Conservation (phyloP, 2,888 invertebrate species). For the Imbricaverruca yamaguchii region DNA sequence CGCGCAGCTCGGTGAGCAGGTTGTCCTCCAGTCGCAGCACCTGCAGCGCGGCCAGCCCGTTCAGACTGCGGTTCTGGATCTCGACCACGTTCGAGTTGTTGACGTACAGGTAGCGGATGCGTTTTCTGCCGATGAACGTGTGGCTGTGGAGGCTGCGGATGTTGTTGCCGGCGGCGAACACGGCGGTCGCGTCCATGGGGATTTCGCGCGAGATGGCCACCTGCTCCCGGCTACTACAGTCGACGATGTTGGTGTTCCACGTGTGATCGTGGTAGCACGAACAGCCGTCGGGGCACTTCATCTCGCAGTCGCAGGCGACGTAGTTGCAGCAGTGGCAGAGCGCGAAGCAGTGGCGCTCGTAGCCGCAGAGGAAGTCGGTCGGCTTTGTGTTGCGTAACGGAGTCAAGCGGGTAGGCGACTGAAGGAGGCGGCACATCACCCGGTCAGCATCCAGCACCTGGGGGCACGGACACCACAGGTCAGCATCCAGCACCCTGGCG, state of each 20-base stretch:
- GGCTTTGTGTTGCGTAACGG: conserved; percentile 42
- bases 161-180: conserved; percentile 86
- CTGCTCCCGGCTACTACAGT: conserved; percentile 75
- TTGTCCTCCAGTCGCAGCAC: conserved; percentile 83
- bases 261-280: conserved; percentile 90
- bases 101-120: conserved; percentile 74
- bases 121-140: conserved; percentile 84
- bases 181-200: conserved; percentile 92
- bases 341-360: conserved; percentile 87
- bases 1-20: conserved; percentile 65
- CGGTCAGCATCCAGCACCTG: conserved; percentile 37
- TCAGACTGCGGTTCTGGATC: conserved; percentile 83
- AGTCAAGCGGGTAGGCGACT: neutral
- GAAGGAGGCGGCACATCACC: conserved; percentile 30
- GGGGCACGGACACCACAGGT: too few relatives aligned
- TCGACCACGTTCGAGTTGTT: conserved; percentile 80
- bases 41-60: conserved; percentile 68
- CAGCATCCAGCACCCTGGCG: conserved; percentile 35
- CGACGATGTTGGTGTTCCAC: conserved; percentile 87
- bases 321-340: conserved; percentile 94
- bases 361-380: conserved; percentile 83
- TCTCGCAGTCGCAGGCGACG: conserved; percentile 94
- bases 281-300: conserved; percentile 90
- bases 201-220: conserved; percentile 72
- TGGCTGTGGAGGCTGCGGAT: conserved; percentile 79